A percentile compares a stretch with the other conserved stretches of the same genome.
Conservation (phyloP, 1,140 invertebrate species). For the Plodia interpunctella region DNA sequence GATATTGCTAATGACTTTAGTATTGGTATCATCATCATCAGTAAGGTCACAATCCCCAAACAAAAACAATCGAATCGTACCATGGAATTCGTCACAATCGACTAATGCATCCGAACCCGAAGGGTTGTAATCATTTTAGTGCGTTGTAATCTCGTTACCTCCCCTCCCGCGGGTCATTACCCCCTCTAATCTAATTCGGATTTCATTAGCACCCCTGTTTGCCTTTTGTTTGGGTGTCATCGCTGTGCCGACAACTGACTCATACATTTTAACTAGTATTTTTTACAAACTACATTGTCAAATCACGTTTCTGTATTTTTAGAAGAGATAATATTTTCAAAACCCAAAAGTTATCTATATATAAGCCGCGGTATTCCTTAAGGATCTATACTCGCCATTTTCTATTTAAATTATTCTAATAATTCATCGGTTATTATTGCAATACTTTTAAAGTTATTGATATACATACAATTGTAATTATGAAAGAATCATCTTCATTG, state of each 20-base stretch:
- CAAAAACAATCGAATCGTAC: not conserved
- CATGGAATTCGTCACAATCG: slow-evolving; percentile 1
- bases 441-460: too few relatives aligned
- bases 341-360: too few relatives aligned
- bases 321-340: too few relatives aligned
- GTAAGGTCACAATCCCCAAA: not conserved
- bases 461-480: too few relatives aligned
- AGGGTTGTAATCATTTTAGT: slow-evolving; percentile 36
- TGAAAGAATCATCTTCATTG: too few relatives aligned
- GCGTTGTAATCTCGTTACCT: slow-evolving; percentile 28
- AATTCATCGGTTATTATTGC: too few relatives aligned
- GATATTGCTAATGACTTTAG: too few relatives aligned
- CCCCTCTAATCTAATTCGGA: slow-evolving; percentile 37
- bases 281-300: too few relatives aligned
- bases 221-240: slow-evolving; percentile 25
- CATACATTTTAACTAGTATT: not conserved
- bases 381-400: too few relatives aligned
- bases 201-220: slow-evolving; percentile 36
- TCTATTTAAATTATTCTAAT: too few relatives aligned
- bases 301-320: too few relatives aligned
- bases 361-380: too few relatives aligned
- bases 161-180: slow-evolving; percentile 31
- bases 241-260: slow-evolving; percentile 13
- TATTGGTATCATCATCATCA: not conserved
- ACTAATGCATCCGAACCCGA: not conserved